Percentiles rank a stretch among this genome's conserved stretches.
Conservation (phyloP, 2,113 vertebrate species). For the Microtus richardsoni region DNA sequence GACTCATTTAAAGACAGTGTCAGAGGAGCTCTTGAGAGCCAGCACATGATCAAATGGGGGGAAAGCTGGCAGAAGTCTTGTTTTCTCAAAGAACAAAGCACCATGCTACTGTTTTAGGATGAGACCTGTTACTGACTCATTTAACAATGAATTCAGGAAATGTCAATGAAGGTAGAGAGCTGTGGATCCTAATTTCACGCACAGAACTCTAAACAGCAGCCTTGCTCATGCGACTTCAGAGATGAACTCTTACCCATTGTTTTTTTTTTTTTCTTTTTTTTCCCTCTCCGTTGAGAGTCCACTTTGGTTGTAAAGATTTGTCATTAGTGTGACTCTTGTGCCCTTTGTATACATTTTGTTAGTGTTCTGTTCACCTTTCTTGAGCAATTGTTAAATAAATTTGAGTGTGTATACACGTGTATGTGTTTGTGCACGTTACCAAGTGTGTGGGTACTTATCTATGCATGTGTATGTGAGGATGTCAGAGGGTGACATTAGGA, state of each 20-base stretch:
- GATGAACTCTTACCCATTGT: neutral
- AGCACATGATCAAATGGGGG: conserved; percentile 37
- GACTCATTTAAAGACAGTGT: conserved; percentile 70
- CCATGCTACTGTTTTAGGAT: neutral
- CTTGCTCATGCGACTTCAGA: neutral
- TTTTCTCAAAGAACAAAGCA: conserved; percentile 54
- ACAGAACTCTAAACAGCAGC: neutral
- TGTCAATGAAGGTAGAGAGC: conserved; percentile 37
- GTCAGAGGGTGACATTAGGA: neutral
- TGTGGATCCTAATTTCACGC: neutral
- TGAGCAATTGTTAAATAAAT: neutral
- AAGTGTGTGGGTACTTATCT: too few relatives aligned
- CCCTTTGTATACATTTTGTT: neutral
- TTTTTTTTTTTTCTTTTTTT: too few relatives aligned
- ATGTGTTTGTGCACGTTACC: neutral
- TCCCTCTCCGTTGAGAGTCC: neutral
- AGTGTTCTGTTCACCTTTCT: neutral
- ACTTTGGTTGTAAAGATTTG: neutral
- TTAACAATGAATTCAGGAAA: conserved; percentile 26
- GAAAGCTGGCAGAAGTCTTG: conserved; percentile 22
- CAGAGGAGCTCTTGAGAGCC: conserved; percentile 57
- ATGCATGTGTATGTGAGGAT: neutral
- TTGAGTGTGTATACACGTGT: neutral
- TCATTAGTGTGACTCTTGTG: neutral
- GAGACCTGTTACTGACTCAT: conserved; percentile 23